A percentile compares a stretch with the other conserved stretches of the same genome.
Evolutionary conservation across 1,140 invertebrate species (phyloP).

Genomic region (Camponotus pennsylvanicus): DNA sequence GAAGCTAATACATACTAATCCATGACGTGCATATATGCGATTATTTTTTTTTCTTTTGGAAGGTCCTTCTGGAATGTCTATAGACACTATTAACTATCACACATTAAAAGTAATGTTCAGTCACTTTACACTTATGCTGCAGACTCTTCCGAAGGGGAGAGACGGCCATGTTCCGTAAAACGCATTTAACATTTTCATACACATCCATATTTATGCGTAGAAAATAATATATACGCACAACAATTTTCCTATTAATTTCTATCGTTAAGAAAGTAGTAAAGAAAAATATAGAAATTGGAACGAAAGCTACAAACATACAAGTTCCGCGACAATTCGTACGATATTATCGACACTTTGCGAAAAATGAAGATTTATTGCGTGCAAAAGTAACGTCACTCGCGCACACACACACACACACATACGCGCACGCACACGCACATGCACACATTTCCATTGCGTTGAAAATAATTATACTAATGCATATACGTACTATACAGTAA

Average conservation of each 20-base stretch:
- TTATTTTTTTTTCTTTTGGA: constrained; percentile 68
- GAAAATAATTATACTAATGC: constrained; percentile 16
- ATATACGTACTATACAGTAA: background rate
- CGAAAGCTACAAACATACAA: background rate
- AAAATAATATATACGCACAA: constrained; percentile 59
- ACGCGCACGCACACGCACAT: too few relatives aligned
- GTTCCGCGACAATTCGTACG: background rate
- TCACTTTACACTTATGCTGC: constrained; percentile 77
- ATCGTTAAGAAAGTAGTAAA: background rate
- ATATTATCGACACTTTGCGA: background rate
- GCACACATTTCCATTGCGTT: background rate
- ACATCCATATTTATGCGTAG: constrained; percentile 51
- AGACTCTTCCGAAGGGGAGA: constrained; percentile 77
- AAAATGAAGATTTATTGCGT: constrained; percentile 24
- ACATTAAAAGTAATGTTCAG: constrained; percentile 81
- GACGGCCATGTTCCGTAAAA: constrained; percentile 65
- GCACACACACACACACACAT: too few relatives aligned
- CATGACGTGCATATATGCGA: constrained; percentile 67
- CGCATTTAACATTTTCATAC: constrained; percentile 28
- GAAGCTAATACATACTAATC: constrained; percentile 70
- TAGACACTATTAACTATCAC: constrained; percentile 77
- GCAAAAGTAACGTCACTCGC: background rate
- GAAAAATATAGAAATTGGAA: background rate
- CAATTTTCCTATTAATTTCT: background rate
- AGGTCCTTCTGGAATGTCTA: constrained; percentile 75